Percentiles rank a stretch among this genome's conserved stretches.
These are phyloP conservation scores for Cyprinodon diabolis DNA, from an alignment of 2,797 vertebrate species.

Conservation along the genomic window DNA sequence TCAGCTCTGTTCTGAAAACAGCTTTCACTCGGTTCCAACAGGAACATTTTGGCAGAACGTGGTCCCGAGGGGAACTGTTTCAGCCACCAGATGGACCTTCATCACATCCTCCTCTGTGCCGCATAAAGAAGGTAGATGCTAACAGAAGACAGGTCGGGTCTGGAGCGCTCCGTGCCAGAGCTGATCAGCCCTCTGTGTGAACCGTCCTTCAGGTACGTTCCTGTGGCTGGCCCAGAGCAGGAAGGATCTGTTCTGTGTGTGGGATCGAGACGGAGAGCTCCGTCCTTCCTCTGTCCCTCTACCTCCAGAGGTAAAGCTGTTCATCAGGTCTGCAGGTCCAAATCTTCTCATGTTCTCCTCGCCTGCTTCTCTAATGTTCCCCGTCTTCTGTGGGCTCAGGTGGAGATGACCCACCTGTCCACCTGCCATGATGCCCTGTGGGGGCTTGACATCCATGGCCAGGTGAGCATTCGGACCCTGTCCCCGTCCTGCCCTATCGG, in stretches of 20 bases:
- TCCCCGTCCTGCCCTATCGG: constrained; percentile 90
- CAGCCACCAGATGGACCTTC: constrained; percentile 93
- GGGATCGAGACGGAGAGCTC: constrained; percentile 88
- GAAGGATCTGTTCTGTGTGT: constrained; percentile 93
- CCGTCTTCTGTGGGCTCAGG: constrained; percentile 41
- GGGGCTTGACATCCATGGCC: constrained; percentile 88
- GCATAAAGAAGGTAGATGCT: constrained; percentile 82
- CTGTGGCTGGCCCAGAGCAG: constrained; percentile 95
- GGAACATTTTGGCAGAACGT: constrained; percentile 94
- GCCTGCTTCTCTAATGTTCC: constrained; percentile 1
- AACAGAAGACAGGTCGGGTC: no score
- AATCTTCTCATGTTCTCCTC: neutral
- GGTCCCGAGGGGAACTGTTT: constrained; percentile 92
- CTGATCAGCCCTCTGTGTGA: constrained; percentile 4
- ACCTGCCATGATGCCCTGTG: constrained; percentile 93
- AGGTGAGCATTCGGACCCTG: constrained; percentile 89
- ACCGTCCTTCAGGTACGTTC: constrained; percentile 83
- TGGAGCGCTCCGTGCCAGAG: neutral
- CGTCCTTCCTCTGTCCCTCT: constrained; percentile 90
- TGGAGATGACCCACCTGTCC: constrained; percentile 88
- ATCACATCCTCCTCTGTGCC: constrained; percentile 88
- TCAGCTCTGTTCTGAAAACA: neutral
- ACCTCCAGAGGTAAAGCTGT: constrained; percentile 77
- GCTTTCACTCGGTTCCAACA: constrained; percentile 47
- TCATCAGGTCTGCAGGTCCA: neutral